Base-by-base conservation (phyloP, 2,888 invertebrate species). In the Gastrophysa polygoni region DNA sequence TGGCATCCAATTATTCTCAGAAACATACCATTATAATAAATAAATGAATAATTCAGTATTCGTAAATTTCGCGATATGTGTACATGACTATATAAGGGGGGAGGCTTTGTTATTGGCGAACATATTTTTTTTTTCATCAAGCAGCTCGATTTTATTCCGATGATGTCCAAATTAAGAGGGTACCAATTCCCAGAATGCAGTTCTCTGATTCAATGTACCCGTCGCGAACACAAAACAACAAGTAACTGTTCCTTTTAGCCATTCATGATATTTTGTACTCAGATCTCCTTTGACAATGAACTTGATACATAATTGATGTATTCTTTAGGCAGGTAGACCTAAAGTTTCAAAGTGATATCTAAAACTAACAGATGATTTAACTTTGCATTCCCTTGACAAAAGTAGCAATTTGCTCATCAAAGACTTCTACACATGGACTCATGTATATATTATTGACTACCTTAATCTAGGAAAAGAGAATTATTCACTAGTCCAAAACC, bases 1-100 rank as follows among this genome's bases (percentile, higher is more conserved):
- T 2, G 18, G 16, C 7, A 46, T 46, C 46, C 18, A 46, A 21
- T 46, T 61, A 57, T 57, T 29, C 29, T 61, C 46, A 52, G 49
- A 61, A 46, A 50, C 57, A 51, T 61, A 61, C 57, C 61, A 61
- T 61, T 46, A 46, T 46, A 46, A 46, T 38, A 38, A 56, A 61
- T 51, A 61, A 61, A 61, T 61, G 61, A 61, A 61, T 61, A 55
- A 57, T 61, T 61, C 61, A 61, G 50, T 24, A 18, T 44, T 43
- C 18, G 34, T 60, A 55, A 60, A 56, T 61, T 46, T 46, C 46
- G n/a, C 21, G 11, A 20, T 46, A 20, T 46, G 46, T 2, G 18
- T 46, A 46, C 21, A 46, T 46, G 46, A 17, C 18, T 18, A 46
- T 18, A 46, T 46, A 18, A 46, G 46, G 46, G 10, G 7, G n/a